Evolutionary conservation across 2,113 vertebrate species (phyloP).

Genomic region (Albula goreensis): DNA sequence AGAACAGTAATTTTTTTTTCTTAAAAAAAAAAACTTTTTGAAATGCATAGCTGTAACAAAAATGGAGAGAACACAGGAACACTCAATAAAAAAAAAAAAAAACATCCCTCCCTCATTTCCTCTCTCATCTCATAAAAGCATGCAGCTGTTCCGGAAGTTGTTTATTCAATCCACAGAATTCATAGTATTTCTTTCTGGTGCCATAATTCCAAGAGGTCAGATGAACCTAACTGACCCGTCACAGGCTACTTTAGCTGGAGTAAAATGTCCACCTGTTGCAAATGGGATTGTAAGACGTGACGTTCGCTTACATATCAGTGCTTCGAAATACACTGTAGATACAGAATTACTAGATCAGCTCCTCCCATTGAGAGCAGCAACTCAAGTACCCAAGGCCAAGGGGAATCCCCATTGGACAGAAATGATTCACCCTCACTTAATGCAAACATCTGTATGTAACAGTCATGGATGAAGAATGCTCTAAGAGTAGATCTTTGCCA

Average conservation of each 20-base stretch:
- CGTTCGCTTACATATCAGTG: background rate
- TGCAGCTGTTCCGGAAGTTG: background rate
- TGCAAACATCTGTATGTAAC: background rate
- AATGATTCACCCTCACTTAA: background rate
- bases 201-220: background rate
- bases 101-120: background rate
- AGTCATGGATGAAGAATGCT: too few species aligned
- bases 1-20: background rate
- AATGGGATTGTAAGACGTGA: background rate
- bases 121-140: background rate
- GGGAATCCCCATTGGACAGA: background rate
- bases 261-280: background rate
- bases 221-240: background rate
- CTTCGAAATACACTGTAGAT: background rate
- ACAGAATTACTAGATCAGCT: background rate
- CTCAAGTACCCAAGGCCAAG: background rate
- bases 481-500: background rate
- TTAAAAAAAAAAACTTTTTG: background rate
- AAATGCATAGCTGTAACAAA: constrained; percentile 32
- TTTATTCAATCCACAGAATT: background rate
- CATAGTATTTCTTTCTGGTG: background rate
- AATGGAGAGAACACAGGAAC: constrained; percentile 11
- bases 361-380: background rate
- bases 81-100: background rate
- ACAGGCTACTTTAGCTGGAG: background rate